phyloP scores from a whole-genome alignment of 64 coral and sea anemone species.

The Catalaphyllia jardinei region DNA sequence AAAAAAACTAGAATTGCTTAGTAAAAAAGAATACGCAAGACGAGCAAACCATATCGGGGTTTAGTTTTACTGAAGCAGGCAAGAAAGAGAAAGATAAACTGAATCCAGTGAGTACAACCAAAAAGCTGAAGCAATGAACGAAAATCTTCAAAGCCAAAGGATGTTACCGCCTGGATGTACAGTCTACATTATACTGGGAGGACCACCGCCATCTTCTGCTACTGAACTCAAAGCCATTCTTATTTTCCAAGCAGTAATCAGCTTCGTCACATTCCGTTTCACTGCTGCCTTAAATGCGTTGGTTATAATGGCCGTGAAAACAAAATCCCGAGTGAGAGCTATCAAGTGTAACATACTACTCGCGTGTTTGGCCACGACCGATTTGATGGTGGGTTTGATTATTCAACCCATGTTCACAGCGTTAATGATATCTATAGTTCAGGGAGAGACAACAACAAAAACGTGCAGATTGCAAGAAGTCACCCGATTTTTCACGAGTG shows the following conservation, averaged over 20 bases:
- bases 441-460: neutral
- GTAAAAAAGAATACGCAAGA: too few species aligned
- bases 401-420: neutral
- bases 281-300: neutral
- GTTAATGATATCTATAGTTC: neutral
- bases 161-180: neutral
- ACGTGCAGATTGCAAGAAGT: neutral
- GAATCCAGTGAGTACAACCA: neutral
- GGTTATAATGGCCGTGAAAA: neutral
- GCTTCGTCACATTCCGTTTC: neutral
- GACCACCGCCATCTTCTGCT: neutral
- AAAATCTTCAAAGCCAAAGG: neutral
- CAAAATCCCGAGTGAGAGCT: neutral
- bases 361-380: neutral
- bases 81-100: too few species aligned
- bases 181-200: neutral
- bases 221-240: too few species aligned
- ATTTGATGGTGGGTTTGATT: neutral
- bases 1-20: too few species aligned
- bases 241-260: neutral
- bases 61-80: too few species aligned
- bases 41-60: too few species aligned
- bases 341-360: neutral
- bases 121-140: neutral
- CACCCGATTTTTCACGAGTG: neutral